These are phyloP conservation scores for Callimorpha dominula DNA, from an alignment of 2,888 invertebrate species.

Conservation along the genomic window DNA sequence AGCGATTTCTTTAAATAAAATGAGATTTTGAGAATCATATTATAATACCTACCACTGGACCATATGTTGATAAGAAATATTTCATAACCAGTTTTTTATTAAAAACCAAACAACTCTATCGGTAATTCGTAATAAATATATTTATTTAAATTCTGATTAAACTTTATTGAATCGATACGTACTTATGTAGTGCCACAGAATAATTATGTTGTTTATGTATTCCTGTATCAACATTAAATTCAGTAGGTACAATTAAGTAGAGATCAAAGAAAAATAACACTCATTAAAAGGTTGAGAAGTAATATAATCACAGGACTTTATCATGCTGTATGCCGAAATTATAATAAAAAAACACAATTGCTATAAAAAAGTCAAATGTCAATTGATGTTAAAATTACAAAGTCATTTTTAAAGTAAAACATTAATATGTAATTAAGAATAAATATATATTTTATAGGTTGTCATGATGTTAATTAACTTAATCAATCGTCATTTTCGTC, in stretches of 20 bases:
- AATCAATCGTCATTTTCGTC: conserved; percentile 10
- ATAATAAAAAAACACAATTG: conserved; percentile 26
- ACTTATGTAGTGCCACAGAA: not conserved
- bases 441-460: not conserved
- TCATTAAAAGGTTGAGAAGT: conserved; percentile 22
- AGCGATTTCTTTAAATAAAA: conserved; percentile 9
- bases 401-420: not conserved
- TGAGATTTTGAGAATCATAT: conserved; percentile 17
- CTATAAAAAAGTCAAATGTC: conserved; percentile 38
- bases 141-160: not conserved
- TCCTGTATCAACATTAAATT: conserved; percentile 17
- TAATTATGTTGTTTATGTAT: conserved; percentile 6
- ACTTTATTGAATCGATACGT: conserved; percentile 4
- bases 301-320: conserved; percentile 30
- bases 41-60: conserved; percentile 12
- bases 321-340: conserved; percentile 27
- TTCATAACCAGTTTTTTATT: not conserved
- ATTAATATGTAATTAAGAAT: not conserved
- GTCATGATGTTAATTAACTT: not conserved
- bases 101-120: not conserved
- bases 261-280: conserved; percentile 40
- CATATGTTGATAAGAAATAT: conserved; percentile 6
- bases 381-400: conserved; percentile 17
- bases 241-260: conserved; percentile 31
- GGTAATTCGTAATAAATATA: not conserved